Percentiles rank a stretch among this genome's conserved stretches.
phyloP scores from a whole-genome alignment of 2,797 vertebrate species.

The Triplophysa yarkandensis region DNA sequence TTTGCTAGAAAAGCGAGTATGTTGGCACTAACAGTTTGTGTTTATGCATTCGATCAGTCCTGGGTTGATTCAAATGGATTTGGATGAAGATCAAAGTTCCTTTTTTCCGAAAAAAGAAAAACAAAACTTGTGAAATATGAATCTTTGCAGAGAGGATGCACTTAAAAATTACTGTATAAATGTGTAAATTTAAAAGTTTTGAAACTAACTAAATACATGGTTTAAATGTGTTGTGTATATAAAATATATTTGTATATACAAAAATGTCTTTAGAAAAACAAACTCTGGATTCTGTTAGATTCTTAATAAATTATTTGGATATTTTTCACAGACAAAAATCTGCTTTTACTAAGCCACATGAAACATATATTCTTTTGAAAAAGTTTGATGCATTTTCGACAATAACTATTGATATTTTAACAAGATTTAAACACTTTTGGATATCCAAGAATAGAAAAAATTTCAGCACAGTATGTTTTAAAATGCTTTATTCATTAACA shows the following conservation, averaged over 20 bases:
- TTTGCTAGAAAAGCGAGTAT: not conserved
- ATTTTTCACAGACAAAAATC: too few relatives aligned
- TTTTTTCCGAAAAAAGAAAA: not conserved
- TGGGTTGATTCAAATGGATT: not conserved
- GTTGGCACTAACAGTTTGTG: not conserved
- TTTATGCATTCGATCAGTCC: not conserved
- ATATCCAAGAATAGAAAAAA: not conserved
- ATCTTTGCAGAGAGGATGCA: too few relatives aligned
- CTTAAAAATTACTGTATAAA: too few relatives aligned
- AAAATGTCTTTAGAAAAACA: too few relatives aligned
- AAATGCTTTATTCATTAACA: slow-evolving; percentile 10
- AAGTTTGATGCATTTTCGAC: slow-evolving; percentile 12
- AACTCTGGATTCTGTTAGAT: too few relatives aligned
- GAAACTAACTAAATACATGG: too few relatives aligned
- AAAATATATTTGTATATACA: too few relatives aligned
- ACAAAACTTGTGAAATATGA: not conserved
- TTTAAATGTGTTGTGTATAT: too few relatives aligned
- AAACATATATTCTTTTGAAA: not conserved
- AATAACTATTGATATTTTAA: too few relatives aligned
- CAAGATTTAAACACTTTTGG: not conserved
- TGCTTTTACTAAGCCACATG: too few relatives aligned
- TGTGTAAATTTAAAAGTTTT: too few relatives aligned
- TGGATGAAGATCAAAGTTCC: not conserved
- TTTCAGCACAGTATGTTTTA: slow-evolving; percentile 1
- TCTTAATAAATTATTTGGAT: too few relatives aligned